Evolutionary conservation across 2,797 vertebrate species (phyloP).

Genomic region (Rhincodon typus): DNA sequence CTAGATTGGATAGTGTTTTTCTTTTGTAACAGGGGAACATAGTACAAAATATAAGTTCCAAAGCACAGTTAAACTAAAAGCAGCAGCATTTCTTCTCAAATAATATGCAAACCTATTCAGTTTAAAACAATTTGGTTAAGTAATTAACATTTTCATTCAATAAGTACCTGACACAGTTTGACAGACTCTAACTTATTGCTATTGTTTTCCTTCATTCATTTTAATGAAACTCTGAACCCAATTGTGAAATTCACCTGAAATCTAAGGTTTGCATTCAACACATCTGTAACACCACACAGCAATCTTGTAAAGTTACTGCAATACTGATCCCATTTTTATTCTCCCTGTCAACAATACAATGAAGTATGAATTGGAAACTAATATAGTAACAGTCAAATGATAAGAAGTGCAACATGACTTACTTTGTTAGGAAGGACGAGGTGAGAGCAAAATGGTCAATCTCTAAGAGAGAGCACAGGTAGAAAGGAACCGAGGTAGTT

Average conservation of each 20-base stretch:
- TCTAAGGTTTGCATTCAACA: not conserved
- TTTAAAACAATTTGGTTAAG: slow-evolving; percentile 1
- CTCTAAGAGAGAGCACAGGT: not conserved
- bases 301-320: not conserved
- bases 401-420: not conserved
- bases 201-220: not conserved
- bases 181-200: not conserved
- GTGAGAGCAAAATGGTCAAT: not conserved
- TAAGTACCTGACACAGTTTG: not conserved
- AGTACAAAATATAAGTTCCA: not conserved
- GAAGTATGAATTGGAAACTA: not conserved
- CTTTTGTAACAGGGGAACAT: not conserved
- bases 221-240: slow-evolving; percentile 1
- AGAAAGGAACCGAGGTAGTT: too few relatives aligned
- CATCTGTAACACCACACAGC: not conserved
- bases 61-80: not conserved
- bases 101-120: slow-evolving; percentile 29
- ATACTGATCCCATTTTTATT: not conserved
- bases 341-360: not conserved
- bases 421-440: not conserved
- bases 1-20: not conserved
- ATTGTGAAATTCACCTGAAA: slow-evolving; percentile 5
- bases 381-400: not conserved
- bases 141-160: slow-evolving; percentile 32
- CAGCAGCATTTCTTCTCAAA: not conserved